Conservation (phyloP, 2,888 invertebrate genomes). For the Dysmachus trigonus region DNA sequence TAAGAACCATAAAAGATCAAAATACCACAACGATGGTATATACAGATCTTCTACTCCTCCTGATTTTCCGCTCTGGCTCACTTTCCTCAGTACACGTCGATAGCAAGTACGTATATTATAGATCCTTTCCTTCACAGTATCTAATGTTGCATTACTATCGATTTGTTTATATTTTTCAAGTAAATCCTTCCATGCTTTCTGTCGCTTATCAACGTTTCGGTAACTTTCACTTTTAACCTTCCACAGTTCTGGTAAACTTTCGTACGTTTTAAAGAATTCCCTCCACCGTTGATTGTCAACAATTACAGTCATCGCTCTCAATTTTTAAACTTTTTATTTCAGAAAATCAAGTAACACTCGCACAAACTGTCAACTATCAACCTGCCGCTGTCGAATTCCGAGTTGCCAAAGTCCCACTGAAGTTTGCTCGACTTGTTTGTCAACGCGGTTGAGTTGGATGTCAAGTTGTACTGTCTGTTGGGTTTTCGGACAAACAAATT, state of each 20-base stretch:
- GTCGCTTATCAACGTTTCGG: constrained; percentile 47
- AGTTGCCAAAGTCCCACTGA: too few relatives aligned
- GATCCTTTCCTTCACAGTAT: constrained; percentile 23
- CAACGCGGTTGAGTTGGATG: too few relatives aligned
- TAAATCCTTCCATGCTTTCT: constrained; percentile 48
- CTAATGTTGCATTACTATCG: constrained; percentile 46
- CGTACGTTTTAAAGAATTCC: constrained; percentile 51
- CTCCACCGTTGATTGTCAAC: constrained; percentile 43
- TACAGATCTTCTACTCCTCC: background rate
- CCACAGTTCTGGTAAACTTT: constrained; percentile 50
- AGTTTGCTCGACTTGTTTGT: too few relatives aligned
- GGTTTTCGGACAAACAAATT: too few relatives aligned
- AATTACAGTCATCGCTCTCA: background rate
- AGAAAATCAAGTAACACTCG: background rate
- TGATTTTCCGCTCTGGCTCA: background rate
- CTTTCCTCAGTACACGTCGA: background rate
- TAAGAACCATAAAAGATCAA: background rate
- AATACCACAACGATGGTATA: background rate
- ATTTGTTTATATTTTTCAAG: constrained; percentile 45
- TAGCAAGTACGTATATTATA: background rate
- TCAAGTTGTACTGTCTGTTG: too few relatives aligned
- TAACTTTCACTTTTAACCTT: constrained; percentile 49
- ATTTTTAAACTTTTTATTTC: background rate
- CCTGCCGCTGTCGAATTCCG: too few relatives aligned
- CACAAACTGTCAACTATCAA: background rate